Percentiles rank a stretch among this genome's conserved stretches.
These are phyloP conservation scores for Danio choprae DNA, from an alignment of 2,797 vertebrate species.

Conservation along the genomic window DNA sequence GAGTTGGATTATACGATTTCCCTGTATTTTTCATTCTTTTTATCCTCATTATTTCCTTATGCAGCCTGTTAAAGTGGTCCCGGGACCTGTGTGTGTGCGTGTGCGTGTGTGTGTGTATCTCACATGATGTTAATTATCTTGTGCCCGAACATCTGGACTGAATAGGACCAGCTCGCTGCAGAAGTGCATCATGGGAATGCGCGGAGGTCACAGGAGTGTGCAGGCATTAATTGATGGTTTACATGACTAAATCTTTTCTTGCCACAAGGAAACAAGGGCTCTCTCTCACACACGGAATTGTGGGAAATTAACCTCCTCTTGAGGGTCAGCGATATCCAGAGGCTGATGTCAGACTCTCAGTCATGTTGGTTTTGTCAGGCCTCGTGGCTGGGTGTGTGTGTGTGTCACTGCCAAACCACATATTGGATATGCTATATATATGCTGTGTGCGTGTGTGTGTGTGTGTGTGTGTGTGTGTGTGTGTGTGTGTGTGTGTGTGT, in stretches of 20 bases:
- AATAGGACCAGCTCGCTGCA: conserved; percentile 43
- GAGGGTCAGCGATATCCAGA: conserved; percentile 17
- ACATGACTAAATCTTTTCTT: conserved; percentile 27
- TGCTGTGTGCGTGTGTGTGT: neutral
- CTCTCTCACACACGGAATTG: conserved; percentile 3
- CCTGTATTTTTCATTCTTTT: conserved; percentile 31
- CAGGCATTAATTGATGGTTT: conserved; percentile 41
- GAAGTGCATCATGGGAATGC: conserved; percentile 44
- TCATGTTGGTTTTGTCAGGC: neutral
- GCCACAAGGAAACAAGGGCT: neutral
- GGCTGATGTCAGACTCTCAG: conserved; percentile 15
- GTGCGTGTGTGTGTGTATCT: conserved; percentile 48
- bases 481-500: too few species aligned
- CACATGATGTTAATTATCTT: conserved; percentile 54
- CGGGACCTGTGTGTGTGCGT: conserved; percentile 21
- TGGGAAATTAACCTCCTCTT: conserved; percentile 27
- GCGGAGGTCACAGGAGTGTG: conserved; percentile 37
- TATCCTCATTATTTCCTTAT: conserved; percentile 30
- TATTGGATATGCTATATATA: neutral
- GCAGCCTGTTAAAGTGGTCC: conserved; percentile 26
- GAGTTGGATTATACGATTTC: conserved; percentile 37
- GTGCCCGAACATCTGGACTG: conserved; percentile 57
- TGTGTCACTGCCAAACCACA: neutral
- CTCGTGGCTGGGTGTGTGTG: neutral
- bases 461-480: neutral